Evolutionary conservation across 2,113 vertebrate species (phyloP).

Genomic region (Calidris pygmaea): DNA sequence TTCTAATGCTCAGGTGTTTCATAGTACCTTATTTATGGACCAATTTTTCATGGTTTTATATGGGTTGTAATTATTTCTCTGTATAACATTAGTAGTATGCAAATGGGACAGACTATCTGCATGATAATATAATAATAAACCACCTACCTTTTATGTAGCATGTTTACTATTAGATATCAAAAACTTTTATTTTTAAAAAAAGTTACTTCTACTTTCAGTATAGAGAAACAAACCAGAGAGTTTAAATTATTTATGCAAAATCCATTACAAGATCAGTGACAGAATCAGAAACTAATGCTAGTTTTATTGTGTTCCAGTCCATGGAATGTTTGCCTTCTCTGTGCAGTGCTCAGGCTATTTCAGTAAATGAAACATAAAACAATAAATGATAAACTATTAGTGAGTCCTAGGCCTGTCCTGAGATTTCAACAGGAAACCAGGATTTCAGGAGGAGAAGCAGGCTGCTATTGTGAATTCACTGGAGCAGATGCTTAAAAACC

Average conservation of each 20-base stretch:
- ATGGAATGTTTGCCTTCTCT: not conserved
- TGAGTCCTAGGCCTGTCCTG: not conserved
- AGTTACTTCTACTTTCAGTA: not conserved
- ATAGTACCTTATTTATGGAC: not conserved
- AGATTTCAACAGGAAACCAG: not conserved
- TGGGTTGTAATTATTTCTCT: not conserved
- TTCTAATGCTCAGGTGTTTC: not conserved
- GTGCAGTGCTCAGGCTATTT: not conserved
- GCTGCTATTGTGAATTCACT: not conserved
- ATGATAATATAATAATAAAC: not conserved
- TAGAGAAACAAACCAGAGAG: not conserved
- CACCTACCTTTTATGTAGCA: not conserved
- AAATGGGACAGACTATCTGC: not conserved
- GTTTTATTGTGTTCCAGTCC: not conserved
- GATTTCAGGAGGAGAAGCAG: not conserved
- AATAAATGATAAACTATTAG: not conserved
- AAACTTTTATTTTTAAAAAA: not conserved
- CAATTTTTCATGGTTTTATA: not conserved
- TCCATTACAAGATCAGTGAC: not conserved
- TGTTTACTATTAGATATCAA: not conserved
- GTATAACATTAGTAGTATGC: not conserved
- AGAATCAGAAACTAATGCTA: not conserved
- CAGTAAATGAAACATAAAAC: not conserved
- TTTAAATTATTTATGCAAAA: slow-evolving; percentile 1
- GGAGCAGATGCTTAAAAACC: not conserved